These are phyloP conservation scores for Zonotrichia albicollis DNA, from an alignment of 2,797 vertebrate genomes.

Conservation along the genomic window DNA sequence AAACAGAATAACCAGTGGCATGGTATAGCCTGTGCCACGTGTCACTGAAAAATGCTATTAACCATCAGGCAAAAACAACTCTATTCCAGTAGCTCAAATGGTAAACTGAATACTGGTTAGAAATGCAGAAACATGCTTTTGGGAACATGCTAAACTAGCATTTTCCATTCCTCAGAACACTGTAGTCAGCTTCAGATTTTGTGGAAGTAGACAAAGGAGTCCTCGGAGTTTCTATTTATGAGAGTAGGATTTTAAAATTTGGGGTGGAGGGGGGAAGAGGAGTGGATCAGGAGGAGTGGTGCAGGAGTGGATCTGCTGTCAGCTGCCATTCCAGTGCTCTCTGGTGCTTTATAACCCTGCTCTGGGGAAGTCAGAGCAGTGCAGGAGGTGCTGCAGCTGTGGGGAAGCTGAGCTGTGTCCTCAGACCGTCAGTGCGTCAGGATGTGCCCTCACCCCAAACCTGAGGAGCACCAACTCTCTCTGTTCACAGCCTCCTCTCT, in stretches of 20 bases:
- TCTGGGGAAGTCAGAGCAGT: not conserved
- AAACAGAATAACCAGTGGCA: not conserved
- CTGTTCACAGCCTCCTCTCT: not conserved
- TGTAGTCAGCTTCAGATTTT: not conserved
- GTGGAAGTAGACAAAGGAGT: not conserved
- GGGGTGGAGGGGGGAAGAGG: not conserved
- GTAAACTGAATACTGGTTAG: not conserved
- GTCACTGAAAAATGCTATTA: conserved; percentile 18
- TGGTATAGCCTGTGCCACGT: not conserved
- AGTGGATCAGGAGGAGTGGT: too few species aligned
- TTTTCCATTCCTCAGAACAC: not conserved
- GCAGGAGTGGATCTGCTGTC: not conserved
- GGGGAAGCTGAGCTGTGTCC: not conserved
- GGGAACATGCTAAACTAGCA: not conserved
- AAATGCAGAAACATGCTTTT: conserved; percentile 3
- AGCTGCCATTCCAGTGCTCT: not conserved
- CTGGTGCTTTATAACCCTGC: not conserved
- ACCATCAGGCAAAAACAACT: not conserved
- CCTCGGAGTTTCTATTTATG: not conserved
- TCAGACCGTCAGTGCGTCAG: rapidly evolving
- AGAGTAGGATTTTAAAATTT: not conserved
- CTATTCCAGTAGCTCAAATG: not conserved
- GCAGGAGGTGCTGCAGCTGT: not conserved
- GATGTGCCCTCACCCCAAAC: not conserved
- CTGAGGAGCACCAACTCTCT: not conserved